Conservation (phyloP, 2,113 vertebrate species). For the Euleptes europaea region DNA sequence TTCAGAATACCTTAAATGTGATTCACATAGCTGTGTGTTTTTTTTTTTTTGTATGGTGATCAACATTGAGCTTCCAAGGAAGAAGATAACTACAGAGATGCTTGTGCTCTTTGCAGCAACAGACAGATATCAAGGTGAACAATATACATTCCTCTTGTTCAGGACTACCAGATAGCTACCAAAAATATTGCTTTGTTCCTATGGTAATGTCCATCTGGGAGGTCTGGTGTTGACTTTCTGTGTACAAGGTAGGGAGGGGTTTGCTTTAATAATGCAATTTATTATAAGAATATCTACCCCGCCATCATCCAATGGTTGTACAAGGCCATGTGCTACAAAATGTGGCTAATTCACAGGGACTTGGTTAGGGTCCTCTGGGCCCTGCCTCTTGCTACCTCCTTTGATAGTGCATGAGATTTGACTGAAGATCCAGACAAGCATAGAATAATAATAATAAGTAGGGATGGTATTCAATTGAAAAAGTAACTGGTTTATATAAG, state of each 20-base stretch:
- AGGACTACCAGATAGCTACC: not conserved
- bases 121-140: not conserved
- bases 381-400: too few relatives aligned
- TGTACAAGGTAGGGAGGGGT: not conserved
- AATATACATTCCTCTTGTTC: not conserved
- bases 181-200: not conserved
- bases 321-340: not conserved
- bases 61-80: constrained; percentile 7
- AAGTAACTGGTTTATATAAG: not conserved
- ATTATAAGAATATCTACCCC: too few relatives aligned
- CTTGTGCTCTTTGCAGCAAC: constrained; percentile 2
- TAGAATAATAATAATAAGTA: not conserved
- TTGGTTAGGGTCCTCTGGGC: too few relatives aligned
- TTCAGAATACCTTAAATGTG: constrained; percentile 21
- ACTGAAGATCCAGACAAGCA: not conserved
- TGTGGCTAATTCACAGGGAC: too few relatives aligned
- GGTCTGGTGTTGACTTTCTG: not conserved
- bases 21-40: constrained; percentile 23
- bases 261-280: not conserved
- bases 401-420: not conserved
- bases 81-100: constrained; percentile 6
- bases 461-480: not conserved
- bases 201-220: not conserved
- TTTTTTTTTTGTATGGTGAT: constrained; percentile 7
- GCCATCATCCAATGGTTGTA: too few relatives aligned